A percentile compares a stretch with the other conserved stretches of the same genome.
These are phyloP conservation scores for Ptychodera flava DNA, from an alignment of 35 echinoderm and acorn worm genomes.

Conservation along the genomic window DNA sequence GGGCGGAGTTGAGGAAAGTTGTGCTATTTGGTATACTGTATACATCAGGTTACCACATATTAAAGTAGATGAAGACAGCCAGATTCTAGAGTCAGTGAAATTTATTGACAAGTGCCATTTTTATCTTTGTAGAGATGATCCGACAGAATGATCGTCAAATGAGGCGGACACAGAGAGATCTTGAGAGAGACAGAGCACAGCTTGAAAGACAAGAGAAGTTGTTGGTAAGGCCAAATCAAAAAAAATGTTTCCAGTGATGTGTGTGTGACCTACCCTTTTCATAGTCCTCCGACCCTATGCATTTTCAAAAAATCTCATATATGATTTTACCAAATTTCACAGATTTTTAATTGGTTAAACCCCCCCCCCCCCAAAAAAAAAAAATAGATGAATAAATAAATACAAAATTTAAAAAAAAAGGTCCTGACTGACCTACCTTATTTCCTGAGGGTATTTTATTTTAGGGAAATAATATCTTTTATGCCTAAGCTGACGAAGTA, in stretches of 20 bases:
- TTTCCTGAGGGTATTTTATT: too few species aligned
- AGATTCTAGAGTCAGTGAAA: too few species aligned
- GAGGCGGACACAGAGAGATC: conserved; percentile 78
- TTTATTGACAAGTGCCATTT: too few species aligned
- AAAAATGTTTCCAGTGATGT: not conserved
- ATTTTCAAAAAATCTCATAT: not conserved
- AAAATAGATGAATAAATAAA: not conserved
- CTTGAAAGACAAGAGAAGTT: conserved; percentile 86
- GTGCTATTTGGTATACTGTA: too few species aligned
- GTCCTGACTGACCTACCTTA: too few species aligned
- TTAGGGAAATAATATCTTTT: too few species aligned
- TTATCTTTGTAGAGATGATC: conserved; percentile 64
- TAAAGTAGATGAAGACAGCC: too few species aligned
- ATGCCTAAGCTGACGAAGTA: too few species aligned
- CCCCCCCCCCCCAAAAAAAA: too few species aligned
- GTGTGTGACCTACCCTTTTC: not conserved
- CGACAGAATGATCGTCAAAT: conserved; percentile 76
- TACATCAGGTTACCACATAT: too few species aligned
- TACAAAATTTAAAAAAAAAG: too few species aligned
- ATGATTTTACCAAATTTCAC: not conserved
- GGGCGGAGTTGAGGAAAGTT: too few species aligned
- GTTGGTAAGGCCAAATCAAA: conserved; percentile 37
- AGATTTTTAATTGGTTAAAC: not conserved
- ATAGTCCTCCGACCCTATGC: not conserved
- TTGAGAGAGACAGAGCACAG: conserved; percentile 68